Evolutionary conservation across 2,888 invertebrate species (phyloP), one percentile per base, ranked within the genome.

Genomic region (Acronicta aceris): DNA sequence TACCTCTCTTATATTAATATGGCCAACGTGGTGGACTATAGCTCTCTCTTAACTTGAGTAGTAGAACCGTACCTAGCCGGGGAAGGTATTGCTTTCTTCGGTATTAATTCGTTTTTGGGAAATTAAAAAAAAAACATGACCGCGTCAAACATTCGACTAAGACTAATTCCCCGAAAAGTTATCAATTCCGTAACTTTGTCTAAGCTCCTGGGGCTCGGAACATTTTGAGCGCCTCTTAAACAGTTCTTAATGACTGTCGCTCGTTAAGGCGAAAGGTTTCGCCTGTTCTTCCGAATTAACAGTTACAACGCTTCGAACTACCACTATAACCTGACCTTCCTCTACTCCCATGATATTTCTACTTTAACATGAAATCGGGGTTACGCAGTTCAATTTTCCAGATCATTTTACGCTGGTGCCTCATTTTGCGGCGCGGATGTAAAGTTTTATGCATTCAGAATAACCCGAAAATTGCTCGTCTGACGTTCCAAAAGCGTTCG

Each of bases 401-500:
- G 87, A 12, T 76, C 90, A 69, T 46, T 48, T 16, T 71, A 78
- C 0, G 33, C 46, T 88, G 89, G 91, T 30, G 58, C 62, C 54
- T 53, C 71, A 79, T 79, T 86, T 83, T 83, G 87, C 83, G 84
- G 85, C 79, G 76, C 69, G 74, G 82, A 81, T 89, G 88, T 91
- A 89, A 91, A 91, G 82, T 91, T 91, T 91, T 91, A 91, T 91
- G 91, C 87, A 89, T 91, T 88, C 79, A 81, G 78, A 91, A 91
- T 89, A 85, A 89, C 88, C 86, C 86, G 91, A 90, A 89, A 91
- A 91, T 90, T 89, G 91, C 85, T 86, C 87, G 84, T 89, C 87
- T 86, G 86, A 86, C 89, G 89, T 86, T 89, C 88, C 83, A 78
- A 81, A 84, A 84, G 83, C 79, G 82, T 81, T 81, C 81, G 84